These are phyloP conservation scores for Andrena camellia DNA, from an alignment of 2,888 invertebrate genomes.

Conservation along the genomic window DNA sequence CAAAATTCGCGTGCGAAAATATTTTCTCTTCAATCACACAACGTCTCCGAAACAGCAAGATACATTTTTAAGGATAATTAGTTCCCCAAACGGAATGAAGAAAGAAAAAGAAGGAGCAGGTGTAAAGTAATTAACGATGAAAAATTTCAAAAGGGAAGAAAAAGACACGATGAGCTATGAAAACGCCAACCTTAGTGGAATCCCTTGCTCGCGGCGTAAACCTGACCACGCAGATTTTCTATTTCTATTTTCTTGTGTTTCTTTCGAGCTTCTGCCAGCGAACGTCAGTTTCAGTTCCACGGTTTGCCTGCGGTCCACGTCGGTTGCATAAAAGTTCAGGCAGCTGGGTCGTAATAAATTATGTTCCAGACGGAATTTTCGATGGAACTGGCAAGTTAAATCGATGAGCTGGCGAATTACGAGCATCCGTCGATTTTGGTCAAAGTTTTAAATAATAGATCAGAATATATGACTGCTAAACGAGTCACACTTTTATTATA, in stretches of 20 bases:
- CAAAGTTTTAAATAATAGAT: background rate
- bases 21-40: background rate
- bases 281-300: slow-evolving; percentile 8
- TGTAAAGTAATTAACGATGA: background rate
- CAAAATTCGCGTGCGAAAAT: background rate
- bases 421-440: background rate
- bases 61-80: background rate
- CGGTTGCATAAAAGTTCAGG: background rate
- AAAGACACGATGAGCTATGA: background rate
- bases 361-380: background rate
- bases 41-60: background rate
- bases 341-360: background rate
- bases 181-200: background rate
- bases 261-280: background rate
- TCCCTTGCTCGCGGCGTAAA: slow-evolving; percentile 2
- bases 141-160: background rate
- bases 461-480: background rate
- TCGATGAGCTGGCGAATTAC: background rate
- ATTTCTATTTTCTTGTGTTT: slow-evolving; percentile 16
- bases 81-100: background rate
- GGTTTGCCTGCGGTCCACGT: background rate
- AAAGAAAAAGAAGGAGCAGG: background rate
- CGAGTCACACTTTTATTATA: background rate
- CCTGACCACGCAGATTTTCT: slow-evolving; percentile 12
- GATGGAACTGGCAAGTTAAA: background rate